These are phyloP conservation scores for Marasmarcha lunaedactyla DNA, from an alignment of 2,888 invertebrate species.

Conservation along the genomic window DNA sequence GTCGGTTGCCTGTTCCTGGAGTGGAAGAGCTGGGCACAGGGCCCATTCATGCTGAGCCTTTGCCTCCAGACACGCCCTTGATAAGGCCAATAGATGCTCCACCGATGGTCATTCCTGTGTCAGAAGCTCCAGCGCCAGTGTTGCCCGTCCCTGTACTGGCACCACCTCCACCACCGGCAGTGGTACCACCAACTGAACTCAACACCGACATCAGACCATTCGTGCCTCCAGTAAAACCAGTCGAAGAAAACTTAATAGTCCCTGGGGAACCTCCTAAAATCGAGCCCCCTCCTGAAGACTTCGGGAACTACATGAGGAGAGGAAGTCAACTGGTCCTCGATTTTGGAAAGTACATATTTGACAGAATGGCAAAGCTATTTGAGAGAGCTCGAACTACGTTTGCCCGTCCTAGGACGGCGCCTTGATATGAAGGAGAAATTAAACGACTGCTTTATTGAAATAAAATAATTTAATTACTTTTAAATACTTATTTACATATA, in stretches of 20 bases:
- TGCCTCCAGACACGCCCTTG: background rate
- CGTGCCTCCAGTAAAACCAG: background rate
- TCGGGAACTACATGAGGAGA: background rate
- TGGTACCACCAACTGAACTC: background rate
- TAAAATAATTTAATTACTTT: no score
- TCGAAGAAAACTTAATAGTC: background rate
- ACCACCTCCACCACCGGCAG: background rate
- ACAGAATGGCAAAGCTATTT: background rate
- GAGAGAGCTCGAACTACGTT: background rate
- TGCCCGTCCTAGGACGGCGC: no score
- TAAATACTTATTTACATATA: no score
- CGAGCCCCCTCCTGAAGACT: background rate
- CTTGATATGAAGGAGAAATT: no score
- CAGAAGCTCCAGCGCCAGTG: no score
- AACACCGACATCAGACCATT: background rate
- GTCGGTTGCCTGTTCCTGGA: background rate
- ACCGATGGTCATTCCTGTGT: background rate
- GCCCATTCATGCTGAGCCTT: background rate
- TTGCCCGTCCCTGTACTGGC: no score
- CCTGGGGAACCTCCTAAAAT: background rate
- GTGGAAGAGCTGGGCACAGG: background rate
- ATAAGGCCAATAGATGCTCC: background rate
- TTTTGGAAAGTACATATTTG: background rate
- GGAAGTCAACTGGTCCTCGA: background rate
- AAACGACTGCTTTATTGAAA: no score